Evolutionary conservation across 2,113 vertebrate genomes (phyloP), one percentile per base, ranked within the genome.

Genomic region (Erinaceus europaeus): DNA sequence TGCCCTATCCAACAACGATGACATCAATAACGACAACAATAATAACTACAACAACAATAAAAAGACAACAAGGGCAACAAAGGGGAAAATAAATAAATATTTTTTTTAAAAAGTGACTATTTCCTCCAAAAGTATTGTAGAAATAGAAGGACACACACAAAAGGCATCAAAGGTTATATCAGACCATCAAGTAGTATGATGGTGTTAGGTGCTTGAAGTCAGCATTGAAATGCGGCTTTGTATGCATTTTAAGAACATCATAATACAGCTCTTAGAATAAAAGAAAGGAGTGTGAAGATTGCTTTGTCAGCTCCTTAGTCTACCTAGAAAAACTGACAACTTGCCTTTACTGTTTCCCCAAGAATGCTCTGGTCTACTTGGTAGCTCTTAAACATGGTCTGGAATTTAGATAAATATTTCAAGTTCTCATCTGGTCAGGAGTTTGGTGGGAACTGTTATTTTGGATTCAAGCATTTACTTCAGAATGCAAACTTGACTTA

Each of bases 401-500:
- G 34, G 27, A 85, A 44, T 87, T 89, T 21, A 89, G 29, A 53
- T 71, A 44, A 20, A 1, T 81, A 77, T 84, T 50, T 68, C 12
- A 72, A 25, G 25, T 67, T 84, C 88, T 90, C 34, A 32, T 53
- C 68, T 90, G 55, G 44, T 14, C 48, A 53, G 87, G 5, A 90
- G 15, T 91, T 84, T 78, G 32, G 7, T 71, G 20, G 62, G 20
- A 94, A 48, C 6, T 44, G 27, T 29, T 68, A 11, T 84, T 90
- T 84, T 32, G 68, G 55, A 90, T n/a, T 72, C 25, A 91, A 61
- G 32, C 34, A 62, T 13, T 91, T 80, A 62, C 15, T 91, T 80
- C 64, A 89, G 64, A 21, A 71, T 90, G 23, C 68, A 77, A 91
- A 92, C 68, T n/a, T n/a, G n/a, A n/a, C n/a, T n/a, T n/a, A n/a